phyloP scores from a whole-genome alignment of 2,888 invertebrate genomes.

The Salticus scenicus region DNA sequence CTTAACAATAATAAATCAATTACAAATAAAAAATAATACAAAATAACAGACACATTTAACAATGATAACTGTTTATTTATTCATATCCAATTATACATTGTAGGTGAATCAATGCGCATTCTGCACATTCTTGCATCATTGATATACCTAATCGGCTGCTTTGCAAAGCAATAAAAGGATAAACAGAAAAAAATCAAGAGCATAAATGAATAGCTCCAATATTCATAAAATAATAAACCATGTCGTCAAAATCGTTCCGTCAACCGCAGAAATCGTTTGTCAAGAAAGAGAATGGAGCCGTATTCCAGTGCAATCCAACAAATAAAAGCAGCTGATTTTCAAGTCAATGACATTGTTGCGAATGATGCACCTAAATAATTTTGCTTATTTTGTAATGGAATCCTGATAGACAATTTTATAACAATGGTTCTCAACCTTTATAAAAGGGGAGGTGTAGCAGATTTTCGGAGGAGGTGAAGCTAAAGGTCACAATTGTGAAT shows the following conservation, averaged over 20 bases:
- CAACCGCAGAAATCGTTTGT: constrained; percentile 14
- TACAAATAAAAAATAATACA: no score
- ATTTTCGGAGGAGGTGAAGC: no score
- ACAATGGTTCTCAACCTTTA: no score
- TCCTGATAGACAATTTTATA: no score
- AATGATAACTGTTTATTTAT: neutral
- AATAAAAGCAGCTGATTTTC: constrained; percentile 65
- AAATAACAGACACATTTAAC: neutral
- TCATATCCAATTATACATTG: neutral
- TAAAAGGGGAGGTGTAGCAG: no score
- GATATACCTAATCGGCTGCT: constrained; percentile 60
- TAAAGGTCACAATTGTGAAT: no score
- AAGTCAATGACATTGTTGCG: constrained; percentile 65
- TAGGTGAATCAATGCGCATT: constrained; percentile 53
- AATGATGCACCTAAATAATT: constrained; percentile 33
- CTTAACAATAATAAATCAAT: no score
- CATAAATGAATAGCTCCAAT: neutral
- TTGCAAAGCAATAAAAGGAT: neutral
- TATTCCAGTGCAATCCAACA: constrained; percentile 28
- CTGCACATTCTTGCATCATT: constrained; percentile 36
- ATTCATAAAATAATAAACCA: neutral
- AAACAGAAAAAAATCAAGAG: constrained; percentile 13
- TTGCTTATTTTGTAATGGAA: no score
- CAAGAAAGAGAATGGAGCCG: constrained; percentile 33
- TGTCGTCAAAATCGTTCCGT: constrained; percentile 13